phyloP scores from a whole-genome alignment of 2,113 vertebrate species.

The Hydropotes inermis region DNA sequence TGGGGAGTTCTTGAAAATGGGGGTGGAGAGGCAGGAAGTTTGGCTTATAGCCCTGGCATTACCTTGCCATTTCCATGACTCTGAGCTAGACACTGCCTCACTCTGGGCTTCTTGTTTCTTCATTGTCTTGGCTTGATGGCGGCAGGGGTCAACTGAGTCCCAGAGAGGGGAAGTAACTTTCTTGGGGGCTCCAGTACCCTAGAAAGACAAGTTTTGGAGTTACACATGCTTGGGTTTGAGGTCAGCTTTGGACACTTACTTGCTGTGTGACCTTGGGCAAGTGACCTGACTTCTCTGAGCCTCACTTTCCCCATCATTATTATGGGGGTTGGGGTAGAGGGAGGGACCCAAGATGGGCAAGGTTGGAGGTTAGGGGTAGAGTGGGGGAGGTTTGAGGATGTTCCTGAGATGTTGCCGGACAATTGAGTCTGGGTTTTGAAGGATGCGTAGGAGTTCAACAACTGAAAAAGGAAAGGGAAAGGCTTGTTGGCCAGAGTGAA shows the following conservation, averaged over 20 bases:
- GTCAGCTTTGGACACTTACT: not conserved
- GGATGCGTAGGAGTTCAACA: not conserved
- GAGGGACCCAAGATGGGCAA: not conserved
- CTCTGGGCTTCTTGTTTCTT: not conserved
- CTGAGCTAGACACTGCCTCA: not conserved
- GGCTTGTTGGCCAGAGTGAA: not conserved
- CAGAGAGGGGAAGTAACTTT: not conserved
- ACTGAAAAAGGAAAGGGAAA: not conserved
- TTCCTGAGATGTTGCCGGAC: not conserved
- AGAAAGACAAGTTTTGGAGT: not conserved
- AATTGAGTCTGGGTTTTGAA: not conserved
- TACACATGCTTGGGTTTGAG: not conserved
- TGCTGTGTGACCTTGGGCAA: not conserved
- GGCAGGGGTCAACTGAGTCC: not conserved
- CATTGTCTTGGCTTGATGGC: not conserved
- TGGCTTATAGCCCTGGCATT: not conserved
- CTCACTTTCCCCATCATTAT: not conserved
- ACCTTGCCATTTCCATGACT: not conserved
- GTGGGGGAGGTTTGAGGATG: not conserved
- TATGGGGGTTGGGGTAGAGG: not conserved
- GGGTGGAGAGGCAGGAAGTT: not conserved
- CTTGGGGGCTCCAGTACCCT: not conserved
- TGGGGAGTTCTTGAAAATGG: not conserved
- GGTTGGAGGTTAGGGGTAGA: not conserved
- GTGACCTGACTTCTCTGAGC: not conserved